Evolutionary conservation across 2,797 vertebrate species (phyloP).

Genomic region (Hypotaenidia okinawae): DNA sequence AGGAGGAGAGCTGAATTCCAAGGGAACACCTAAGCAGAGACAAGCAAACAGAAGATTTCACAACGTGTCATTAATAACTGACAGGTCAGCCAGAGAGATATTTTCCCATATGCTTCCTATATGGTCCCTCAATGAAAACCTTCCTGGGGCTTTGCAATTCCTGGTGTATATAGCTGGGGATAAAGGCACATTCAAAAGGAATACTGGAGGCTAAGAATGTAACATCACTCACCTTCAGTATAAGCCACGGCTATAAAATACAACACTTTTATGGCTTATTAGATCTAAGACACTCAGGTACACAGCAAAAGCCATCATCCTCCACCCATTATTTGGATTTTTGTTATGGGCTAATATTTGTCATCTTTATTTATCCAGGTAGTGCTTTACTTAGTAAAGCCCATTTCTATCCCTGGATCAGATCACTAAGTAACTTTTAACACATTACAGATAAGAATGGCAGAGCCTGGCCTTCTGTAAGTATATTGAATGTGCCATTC

Average conservation of each 20-base stretch:
- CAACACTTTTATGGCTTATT: background rate
- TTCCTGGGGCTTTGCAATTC: background rate
- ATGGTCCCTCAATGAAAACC: background rate
- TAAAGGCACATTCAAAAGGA: background rate
- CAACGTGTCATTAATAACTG: background rate
- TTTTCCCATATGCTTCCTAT: background rate
- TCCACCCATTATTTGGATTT: background rate
- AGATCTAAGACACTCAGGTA: background rate
- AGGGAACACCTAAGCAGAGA: background rate
- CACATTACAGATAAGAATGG: background rate
- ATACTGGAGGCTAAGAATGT: background rate
- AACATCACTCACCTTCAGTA: background rate
- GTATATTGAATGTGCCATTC: background rate
- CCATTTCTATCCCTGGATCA: background rate
- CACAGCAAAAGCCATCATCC: background rate
- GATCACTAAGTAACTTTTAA: background rate
- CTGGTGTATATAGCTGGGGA: background rate
- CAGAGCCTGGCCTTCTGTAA: background rate
- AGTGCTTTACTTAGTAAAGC: background rate
- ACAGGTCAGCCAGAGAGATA: background rate
- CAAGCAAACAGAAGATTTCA: background rate
- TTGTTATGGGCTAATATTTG: background rate
- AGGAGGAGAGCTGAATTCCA: background rate
- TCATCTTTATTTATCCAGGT: background rate
- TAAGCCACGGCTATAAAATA: background rate